Evolutionary conservation across 2,888 invertebrate species (phyloP).

Genomic region (Cephus nigrinus): DNA sequence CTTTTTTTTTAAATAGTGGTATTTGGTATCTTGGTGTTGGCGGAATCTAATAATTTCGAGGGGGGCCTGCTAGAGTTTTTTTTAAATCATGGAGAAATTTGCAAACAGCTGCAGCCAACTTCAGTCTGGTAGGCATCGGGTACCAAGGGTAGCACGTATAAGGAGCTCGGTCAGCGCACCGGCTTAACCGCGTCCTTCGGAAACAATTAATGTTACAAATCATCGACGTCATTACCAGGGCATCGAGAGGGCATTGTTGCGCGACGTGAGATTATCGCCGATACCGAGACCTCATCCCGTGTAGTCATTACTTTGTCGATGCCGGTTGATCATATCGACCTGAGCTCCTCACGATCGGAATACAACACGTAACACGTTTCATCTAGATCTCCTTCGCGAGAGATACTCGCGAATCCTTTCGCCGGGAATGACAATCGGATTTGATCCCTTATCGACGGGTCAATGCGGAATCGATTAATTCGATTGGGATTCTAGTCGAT

Average conservation of each 20-base stretch:
- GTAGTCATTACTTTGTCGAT: constrained; percentile 46
- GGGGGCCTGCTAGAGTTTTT: not conserved
- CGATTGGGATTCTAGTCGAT: not conserved
- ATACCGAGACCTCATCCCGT: constrained; percentile 11
- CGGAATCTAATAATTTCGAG: not conserved
- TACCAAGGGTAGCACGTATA: not conserved
- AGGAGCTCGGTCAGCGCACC: not conserved
- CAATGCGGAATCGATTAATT: not conserved
- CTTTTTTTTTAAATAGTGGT: not conserved
- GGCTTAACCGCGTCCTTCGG: constrained; percentile 7
- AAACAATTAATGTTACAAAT: constrained; percentile 23
- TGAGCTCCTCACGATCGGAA: not conserved
- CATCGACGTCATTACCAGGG: constrained; percentile 20
- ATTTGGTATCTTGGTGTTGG: not conserved
- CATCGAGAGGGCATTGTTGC: constrained; percentile 17
- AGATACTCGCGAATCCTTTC: not conserved
- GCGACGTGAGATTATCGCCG: constrained; percentile 11
- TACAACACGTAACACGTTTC: not conserved
- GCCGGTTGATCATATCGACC: constrained; percentile 47
- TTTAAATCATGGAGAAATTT: not conserved
- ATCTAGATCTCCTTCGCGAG: not conserved
- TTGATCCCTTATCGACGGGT: not conserved
- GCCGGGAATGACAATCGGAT: not conserved
- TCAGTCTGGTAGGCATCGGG: not conserved
- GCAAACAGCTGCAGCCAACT: no score